A percentile compares a stretch with the other conserved stretches of the same genome.
phyloP scores from a whole-genome alignment of 2,113 vertebrate genomes.

The human (Homo sapiens) region GRCh38 chr13:104868501-104869000 shows the following conservation, averaged over 20 bases:
- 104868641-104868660: neutral
- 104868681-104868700: neutral
- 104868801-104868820: neutral
- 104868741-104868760: neutral
- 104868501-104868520: fast-evolving
- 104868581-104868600: neutral
- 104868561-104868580: neutral
- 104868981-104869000: neutral
- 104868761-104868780: fast-evolving
- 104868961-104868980: neutral
- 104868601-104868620: neutral
- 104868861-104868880: neutral
- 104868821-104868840: neutral
- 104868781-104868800: neutral
- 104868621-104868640: neutral
- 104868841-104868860: neutral
- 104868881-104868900: neutral
- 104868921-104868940: neutral
- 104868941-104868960: neutral
- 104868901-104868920: neutral
- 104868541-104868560: neutral
- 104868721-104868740: neutral
- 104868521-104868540: neutral
- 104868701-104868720: neutral
- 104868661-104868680: neutral